These are phyloP conservation scores for Gymnorhina tibicen DNA, from an alignment of 2,113 vertebrate species.

Conservation along the genomic window DNA sequence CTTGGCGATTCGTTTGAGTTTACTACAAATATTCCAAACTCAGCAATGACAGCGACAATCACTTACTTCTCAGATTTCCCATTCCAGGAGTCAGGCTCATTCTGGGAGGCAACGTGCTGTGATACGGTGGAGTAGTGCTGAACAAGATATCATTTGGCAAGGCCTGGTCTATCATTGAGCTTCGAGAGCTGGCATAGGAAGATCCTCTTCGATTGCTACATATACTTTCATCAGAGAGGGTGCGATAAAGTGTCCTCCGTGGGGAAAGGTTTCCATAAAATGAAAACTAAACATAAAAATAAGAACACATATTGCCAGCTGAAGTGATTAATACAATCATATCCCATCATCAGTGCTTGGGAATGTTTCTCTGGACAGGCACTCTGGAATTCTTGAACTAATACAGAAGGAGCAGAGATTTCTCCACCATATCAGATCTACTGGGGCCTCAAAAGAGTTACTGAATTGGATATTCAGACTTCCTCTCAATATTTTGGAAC, in stretches of 20 bases:
- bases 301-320: not conserved
- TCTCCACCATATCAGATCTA: not conserved
- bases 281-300: conserved; percentile 72
- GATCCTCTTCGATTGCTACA: conserved; percentile 89
- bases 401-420: not conserved
- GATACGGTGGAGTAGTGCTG: conserved; percentile 91
- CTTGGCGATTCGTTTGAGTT: not conserved
- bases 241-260: conserved; percentile 85
- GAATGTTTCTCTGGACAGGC: not conserved
- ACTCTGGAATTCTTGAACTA: not conserved
- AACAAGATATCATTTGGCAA: conserved; percentile 94
- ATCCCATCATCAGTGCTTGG: not conserved
- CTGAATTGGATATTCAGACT: not conserved
- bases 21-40: not conserved
- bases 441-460: not conserved
- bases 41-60: not conserved
- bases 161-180: conserved; percentile 89
- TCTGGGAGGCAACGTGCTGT: conserved; percentile 87
- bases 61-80: conserved; percentile 91
- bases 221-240: conserved; percentile 92
- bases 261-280: conserved; percentile 83
- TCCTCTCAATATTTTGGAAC: conserved; percentile 16
- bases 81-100: conserved; percentile 77
- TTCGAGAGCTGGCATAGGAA: conserved; percentile 88
- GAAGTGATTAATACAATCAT: not conserved